These are phyloP conservation scores for Ips nitidus DNA, from an alignment of 1,140 invertebrate species.

Conservation along the genomic window DNA sequence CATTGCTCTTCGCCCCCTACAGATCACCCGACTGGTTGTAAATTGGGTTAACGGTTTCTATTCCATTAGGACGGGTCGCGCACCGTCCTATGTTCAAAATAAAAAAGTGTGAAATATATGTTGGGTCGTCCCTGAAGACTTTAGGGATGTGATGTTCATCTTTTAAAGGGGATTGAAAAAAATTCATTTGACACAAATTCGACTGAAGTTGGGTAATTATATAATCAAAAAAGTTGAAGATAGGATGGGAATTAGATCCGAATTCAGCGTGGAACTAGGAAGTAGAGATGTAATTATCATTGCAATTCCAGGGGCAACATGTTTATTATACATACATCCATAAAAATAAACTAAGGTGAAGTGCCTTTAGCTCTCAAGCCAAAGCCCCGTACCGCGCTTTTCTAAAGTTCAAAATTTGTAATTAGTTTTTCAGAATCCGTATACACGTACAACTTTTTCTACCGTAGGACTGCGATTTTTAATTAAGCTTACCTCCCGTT, in stretches of 20 bases:
- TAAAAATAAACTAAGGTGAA: conserved; percentile 33
- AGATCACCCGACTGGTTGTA: conserved; percentile 16
- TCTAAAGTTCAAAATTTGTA: conserved; percentile 51
- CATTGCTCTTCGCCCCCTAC: conserved; percentile 11
- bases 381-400: conserved; percentile 42
- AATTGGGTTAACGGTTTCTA: conserved; percentile 33
- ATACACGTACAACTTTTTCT: conserved; percentile 46
- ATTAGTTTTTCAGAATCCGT: conserved; percentile 49
- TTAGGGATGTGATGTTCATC: too few species aligned
- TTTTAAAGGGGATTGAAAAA: too few species aligned
- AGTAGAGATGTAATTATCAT: conserved; percentile 18
- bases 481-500: conserved; percentile 49
- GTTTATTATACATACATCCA: conserved; percentile 34
- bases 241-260: too few species aligned
- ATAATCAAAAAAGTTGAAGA: too few species aligned
- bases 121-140: too few species aligned
- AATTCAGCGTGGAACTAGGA: too few species aligned
- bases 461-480: conserved; percentile 46
- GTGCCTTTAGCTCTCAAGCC: conserved; percentile 42
- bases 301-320: conserved; percentile 26
- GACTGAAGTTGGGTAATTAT: too few species aligned
- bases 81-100: too few species aligned
- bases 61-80: conserved; percentile 8
- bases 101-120: too few species aligned
- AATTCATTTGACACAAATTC: too few species aligned